phyloP scores from a whole-genome alignment of 2,888 invertebrate genomes.

The Acrocyrtus sp. region DNA sequence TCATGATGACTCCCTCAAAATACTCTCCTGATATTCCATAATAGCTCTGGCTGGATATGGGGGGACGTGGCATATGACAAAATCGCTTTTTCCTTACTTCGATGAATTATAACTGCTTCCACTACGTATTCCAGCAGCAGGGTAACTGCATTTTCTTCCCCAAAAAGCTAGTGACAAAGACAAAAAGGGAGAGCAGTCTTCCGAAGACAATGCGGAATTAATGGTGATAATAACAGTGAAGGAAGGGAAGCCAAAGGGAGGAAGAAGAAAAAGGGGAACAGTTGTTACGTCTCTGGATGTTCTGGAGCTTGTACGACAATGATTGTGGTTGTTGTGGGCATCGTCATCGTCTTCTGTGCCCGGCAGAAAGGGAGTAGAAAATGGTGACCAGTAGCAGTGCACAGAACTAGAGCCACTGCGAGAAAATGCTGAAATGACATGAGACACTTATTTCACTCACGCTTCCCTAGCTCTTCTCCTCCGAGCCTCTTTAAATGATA shows the following conservation, averaged over 20 bases:
- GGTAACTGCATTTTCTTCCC: too few relatives aligned
- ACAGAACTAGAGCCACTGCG: conserved; percentile 1
- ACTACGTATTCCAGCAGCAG: too few relatives aligned
- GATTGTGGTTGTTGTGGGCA: not conserved
- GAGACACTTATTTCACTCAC: conserved; percentile 1
- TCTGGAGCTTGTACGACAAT: conserved; percentile 2
- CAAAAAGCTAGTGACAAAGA: conserved; percentile 49
- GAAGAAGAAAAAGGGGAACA: conserved; percentile 23
- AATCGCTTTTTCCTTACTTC: too few relatives aligned
- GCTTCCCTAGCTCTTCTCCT: too few relatives aligned
- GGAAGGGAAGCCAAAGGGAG: conserved; percentile 47
- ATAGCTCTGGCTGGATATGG: not conserved
- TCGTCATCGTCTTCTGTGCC: not conserved
- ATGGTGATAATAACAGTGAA: conserved; percentile 46
- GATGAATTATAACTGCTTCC: conserved; percentile 26
- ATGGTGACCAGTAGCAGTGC: conserved; percentile 17
- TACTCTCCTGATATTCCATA: too few relatives aligned
- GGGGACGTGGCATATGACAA: too few relatives aligned
- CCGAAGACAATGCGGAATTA: conserved; percentile 47
- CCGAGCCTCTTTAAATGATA: not conserved
- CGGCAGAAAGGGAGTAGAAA: not conserved
- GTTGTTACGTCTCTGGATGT: conserved; percentile 34
- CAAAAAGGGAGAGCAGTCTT: conserved; percentile 34
- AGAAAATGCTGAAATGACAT: conserved; percentile 30
- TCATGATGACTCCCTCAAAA: not conserved